Base-by-base conservation (phyloP, 2,797 vertebrate genomes). In the Manis crassicaudata region DNA sequence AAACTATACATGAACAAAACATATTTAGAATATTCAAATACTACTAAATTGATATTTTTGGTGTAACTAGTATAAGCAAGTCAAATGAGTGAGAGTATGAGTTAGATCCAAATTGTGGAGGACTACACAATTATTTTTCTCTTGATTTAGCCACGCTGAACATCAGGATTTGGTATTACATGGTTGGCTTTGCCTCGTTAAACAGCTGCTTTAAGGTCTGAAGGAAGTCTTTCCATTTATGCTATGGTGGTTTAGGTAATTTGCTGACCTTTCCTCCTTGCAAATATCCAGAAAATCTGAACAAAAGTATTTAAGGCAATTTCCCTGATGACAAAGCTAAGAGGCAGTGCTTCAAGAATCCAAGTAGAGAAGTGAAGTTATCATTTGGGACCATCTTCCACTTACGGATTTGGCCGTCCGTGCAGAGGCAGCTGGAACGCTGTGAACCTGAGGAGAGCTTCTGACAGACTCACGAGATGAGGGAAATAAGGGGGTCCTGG, bases 251-350 rank as follows among this genome's bases (percentile, higher is more conserved):
- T 65, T 68, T 65, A 58, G 18, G 13, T 43, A 58, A 60, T 68
- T 11, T 65, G 17, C 0, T 20, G 60, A 79, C 70, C 3, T 3
- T 67, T 16, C 13, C 5, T 0, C 13, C 9, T 0, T 25, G 23
- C 37, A 23, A 83, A 77, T 13, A 80, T 65, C 27, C n/a, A 91
- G 27, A 83, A 73, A 93, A 79, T 77, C 3, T 2, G 35, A 87
- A 54, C 32, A 17, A 88, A 76, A 62, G 62, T 70, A 46, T 40
- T n/a, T 80, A 35, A 60, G 37, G 62, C 1, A 54, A 56, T 72
- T 72, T 77, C 6, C 40, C 7, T 80, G 50, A 67, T 67, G 32
- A 84, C 2, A 54, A 72, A 62, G 0, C 16, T 60, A 46, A 58
- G 37, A 73, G 1, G 6, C 29, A 72, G 3, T 63, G 11, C 37